phyloP scores from a whole-genome alignment of 2,797 vertebrate species.

The Rhinichthys osculus region DNA sequence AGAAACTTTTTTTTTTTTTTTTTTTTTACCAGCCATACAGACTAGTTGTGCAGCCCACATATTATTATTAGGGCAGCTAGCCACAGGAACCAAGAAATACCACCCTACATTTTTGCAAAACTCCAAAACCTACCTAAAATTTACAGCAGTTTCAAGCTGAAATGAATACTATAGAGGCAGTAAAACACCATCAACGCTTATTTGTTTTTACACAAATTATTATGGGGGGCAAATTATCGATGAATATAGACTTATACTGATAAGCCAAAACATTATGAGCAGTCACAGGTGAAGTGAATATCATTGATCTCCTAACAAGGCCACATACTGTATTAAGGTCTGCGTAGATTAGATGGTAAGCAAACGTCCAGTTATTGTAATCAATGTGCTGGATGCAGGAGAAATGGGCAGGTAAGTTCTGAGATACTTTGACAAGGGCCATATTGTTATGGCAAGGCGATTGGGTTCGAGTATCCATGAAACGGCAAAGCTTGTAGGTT shows the following conservation, averaged over 20 bases:
- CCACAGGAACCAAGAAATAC: too few species aligned
- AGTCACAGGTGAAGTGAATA: background rate
- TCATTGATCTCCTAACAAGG: background rate
- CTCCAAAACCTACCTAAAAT: too few species aligned
- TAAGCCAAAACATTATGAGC: background rate
- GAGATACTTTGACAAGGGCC: background rate
- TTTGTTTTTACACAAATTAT: background rate
- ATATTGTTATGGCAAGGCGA: too few species aligned
- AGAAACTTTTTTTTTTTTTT: background rate
- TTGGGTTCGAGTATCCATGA: too few species aligned
- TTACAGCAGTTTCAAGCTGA: background rate
- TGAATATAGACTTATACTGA: background rate
- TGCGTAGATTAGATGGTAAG: background rate
- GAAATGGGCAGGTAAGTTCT: background rate
- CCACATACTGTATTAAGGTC: background rate
- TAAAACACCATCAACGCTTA: background rate
- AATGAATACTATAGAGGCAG: background rate
- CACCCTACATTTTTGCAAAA: too few species aligned
- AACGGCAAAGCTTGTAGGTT: background rate
- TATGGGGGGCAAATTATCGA: background rate
- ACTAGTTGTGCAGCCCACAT: background rate
- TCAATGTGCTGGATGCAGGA: background rate
- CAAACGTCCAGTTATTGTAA: background rate
- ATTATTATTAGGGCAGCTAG: background rate
- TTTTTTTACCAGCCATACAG: background rate